Base-by-base conservation (phyloP, 2,113 vertebrate genomes). In the Hirundichthys speculiger region DNA sequence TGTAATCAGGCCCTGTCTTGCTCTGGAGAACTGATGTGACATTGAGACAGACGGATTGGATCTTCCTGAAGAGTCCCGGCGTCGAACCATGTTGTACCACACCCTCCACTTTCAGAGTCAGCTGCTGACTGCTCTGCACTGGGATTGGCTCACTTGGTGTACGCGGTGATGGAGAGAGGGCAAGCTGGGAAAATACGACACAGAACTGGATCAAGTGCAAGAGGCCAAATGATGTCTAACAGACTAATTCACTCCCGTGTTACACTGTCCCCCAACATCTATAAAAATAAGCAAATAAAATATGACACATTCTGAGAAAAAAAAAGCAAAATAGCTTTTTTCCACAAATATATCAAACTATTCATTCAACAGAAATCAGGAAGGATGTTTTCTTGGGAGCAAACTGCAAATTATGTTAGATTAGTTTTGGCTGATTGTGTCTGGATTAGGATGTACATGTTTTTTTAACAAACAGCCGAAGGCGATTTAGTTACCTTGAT, bases 81-180 rank as follows among this genome's bases (percentile, higher is more conserved):
- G 93, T 95, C 0, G 95, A 94, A 13, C 96, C 97, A 0, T 99
- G 97, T 84, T 99, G 98, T 61, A 99, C 95, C 20, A 99, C 98
- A 1, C 98, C 98, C 72, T 99, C 98, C 22, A 99, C 97, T 81
- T 99, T 99, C 7, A 99, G 87, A 0, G 96, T 94, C 89, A 99
- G 62, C 15, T 98, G 96, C 87, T 98, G 96, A 78, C 90, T 98
- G 80, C 91, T 98, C 86, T 99, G 97, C 19, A 99, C 95, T 0
- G 95, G 93, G 82, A 99, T 98, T 9, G 98, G 96, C 74, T 99
- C 98, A 12, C 91, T 94, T 4, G 94, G 94, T 12, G 95, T 97
- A 59, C 96, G 95, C 0, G 97, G 97, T 2, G 98, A 96, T 0
- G 98, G 98, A 2, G 98, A 99, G 0, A 99, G 89, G 43, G 96